A percentile compares a stretch with the other conserved stretches of the same genome.
Conservation (phyloP, 2,797 vertebrate species). For the Otus scops region DNA sequence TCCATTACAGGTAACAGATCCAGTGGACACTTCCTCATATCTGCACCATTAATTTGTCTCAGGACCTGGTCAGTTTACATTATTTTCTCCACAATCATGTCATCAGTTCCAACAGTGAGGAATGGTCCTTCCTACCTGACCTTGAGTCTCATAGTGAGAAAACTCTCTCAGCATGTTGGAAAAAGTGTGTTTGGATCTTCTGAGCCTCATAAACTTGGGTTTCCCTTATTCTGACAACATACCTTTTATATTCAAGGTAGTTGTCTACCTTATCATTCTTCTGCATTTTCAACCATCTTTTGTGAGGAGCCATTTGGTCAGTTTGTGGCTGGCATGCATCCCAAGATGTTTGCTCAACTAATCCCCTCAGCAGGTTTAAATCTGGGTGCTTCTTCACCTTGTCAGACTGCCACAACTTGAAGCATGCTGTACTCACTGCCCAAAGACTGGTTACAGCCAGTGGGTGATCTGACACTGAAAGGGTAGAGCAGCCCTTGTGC, state of each 20-base stretch:
- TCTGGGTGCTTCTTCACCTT: not conserved
- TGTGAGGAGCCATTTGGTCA: not conserved
- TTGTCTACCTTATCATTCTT: not conserved
- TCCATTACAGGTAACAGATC: not conserved
- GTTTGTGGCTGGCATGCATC: not conserved
- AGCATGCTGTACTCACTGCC: too few relatives aligned
- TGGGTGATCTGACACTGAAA: not conserved
- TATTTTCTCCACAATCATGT: not conserved
- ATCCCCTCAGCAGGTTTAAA: not conserved
- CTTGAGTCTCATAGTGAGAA: not conserved
- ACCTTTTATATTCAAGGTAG: not conserved
- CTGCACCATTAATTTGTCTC: not conserved
- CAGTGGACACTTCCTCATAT: not conserved
- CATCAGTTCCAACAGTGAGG: not conserved
- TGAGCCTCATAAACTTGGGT: not conserved
- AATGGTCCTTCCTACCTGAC: not conserved
- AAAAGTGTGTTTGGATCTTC: not conserved
- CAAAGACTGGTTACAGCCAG: not conserved
- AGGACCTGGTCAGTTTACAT: not conserved
- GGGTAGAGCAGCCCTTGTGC: not conserved
- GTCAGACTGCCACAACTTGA: not conserved
- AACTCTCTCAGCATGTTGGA: not conserved
- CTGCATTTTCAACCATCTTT: not conserved
- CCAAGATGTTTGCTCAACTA: not conserved
- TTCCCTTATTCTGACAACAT: not conserved